Percentiles rank a stretch among this genome's conserved stretches.
phyloP scores from a whole-genome alignment of 2,888 invertebrate genomes.

The Cosmopolites sordidus region DNA sequence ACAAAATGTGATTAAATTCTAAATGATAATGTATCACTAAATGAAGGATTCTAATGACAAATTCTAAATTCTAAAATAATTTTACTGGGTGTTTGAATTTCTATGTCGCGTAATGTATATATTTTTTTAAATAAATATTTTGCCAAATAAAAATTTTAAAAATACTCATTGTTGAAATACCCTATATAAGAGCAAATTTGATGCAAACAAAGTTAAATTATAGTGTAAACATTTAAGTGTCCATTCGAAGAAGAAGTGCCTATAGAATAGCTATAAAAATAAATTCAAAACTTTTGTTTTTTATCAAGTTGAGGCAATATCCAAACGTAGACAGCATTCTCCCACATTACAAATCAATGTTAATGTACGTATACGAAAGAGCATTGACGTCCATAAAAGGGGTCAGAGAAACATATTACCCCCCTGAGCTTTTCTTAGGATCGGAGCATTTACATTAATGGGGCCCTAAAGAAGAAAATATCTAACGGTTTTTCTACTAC shows the following conservation, averaged over 20 bases:
- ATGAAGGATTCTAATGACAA: too few relatives aligned
- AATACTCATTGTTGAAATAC: too few relatives aligned
- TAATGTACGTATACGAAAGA: constrained; percentile 19
- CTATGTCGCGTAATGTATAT: too few relatives aligned
- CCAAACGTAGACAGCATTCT: constrained; percentile 14
- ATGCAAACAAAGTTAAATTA: too few relatives aligned
- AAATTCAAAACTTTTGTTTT: constrained; percentile 13
- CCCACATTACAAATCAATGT: constrained; percentile 17
- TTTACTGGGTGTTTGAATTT: too few relatives aligned
- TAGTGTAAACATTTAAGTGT: too few relatives aligned
- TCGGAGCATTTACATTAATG: constrained; percentile 23
- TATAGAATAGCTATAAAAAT: constrained; percentile 9
- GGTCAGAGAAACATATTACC: constrained; percentile 18
- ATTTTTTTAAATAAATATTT: too few relatives aligned
- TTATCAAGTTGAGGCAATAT: constrained; percentile 12
- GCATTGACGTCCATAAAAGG: constrained; percentile 21
- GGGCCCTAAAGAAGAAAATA: constrained; percentile 18
- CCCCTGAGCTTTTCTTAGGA: constrained; percentile 19
- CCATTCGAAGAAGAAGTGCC: not conserved
- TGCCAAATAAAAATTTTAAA: too few relatives aligned
- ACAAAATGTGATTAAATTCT: too few relatives aligned
- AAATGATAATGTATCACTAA: too few relatives aligned
- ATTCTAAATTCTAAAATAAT: too few relatives aligned
- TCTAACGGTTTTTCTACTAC: constrained; percentile 6
- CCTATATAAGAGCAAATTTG: too few relatives aligned